These are phyloP conservation scores for Listrodromus nycthemerus DNA, from an alignment of 2,888 invertebrate species.

Conservation along the genomic window DNA sequence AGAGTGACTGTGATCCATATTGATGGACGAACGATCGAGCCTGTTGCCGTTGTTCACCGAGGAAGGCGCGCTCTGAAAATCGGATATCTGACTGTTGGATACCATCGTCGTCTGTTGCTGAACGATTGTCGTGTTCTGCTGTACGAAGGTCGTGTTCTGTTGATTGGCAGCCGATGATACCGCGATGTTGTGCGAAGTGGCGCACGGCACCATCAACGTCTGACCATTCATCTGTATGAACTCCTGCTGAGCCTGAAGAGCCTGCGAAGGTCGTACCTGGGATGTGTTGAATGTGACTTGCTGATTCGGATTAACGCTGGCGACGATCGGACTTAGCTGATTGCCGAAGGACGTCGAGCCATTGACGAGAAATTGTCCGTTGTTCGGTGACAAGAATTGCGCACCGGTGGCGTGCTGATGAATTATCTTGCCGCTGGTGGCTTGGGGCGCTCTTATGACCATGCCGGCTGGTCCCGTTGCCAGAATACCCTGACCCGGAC, in stretches of 20 bases:
- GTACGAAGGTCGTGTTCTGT: conserved; percentile 90
- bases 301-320: conserved; percentile 90
- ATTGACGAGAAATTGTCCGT: conserved; percentile 91
- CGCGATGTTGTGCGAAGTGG: conserved; percentile 86
- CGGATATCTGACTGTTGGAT: conserved; percentile 88
- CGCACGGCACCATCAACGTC: conserved; percentile 90
- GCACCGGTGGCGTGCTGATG: conserved; percentile 89
- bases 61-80: conserved; percentile 80
- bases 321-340: conserved; percentile 92
- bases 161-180: conserved; percentile 86
- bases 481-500: conserved; percentile 88
- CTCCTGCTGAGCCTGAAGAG: conserved; percentile 88
- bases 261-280: conserved; percentile 82
- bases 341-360: conserved; percentile 89
- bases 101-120: conserved; percentile 93
- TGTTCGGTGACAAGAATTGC: conserved; percentile 91
- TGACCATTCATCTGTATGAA: conserved; percentile 91
- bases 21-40: conserved; percentile 83
- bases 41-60: conserved; percentile 70
- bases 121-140: conserved; percentile 94
- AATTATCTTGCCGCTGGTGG: conserved; percentile 88
- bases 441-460: conserved; percentile 90
- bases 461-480: conserved; percentile 90
- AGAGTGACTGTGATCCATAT: conserved; percentile 87
- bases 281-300: conserved; percentile 88